Conservation (phyloP, 2,797 vertebrate species). For the Micropoecilia bifurca region DNA sequence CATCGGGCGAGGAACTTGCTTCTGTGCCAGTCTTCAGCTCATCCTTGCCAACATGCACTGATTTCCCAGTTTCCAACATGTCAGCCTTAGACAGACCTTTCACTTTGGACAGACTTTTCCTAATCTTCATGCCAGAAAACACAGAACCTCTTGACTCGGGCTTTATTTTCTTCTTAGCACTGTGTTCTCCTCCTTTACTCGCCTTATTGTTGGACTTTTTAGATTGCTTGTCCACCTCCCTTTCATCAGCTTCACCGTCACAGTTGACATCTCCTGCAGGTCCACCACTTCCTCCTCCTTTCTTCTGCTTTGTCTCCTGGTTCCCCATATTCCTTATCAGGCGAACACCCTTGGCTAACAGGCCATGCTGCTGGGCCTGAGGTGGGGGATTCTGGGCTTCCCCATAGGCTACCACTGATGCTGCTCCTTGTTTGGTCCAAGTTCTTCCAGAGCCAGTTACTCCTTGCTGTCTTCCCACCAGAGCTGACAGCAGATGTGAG, state of each 20-base stretch:
- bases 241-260: conserved; percentile 76
- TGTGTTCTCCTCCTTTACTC: conserved; percentile 80
- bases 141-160: conserved; percentile 88
- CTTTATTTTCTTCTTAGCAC: conserved; percentile 86
- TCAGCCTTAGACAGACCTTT: conserved; percentile 87
- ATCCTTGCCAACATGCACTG: conserved; percentile 70
- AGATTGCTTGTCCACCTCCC: conserved; percentile 87
- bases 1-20: conserved; percentile 81
- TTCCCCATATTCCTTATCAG: conserved; percentile 90
- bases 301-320: conserved; percentile 92
- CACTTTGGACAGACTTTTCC: conserved; percentile 87
- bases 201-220: conserved; percentile 84
- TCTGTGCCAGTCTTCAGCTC: conserved; percentile 79
- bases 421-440: conserved; percentile 46
- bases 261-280: conserved; percentile 77
- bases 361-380: conserved; percentile 83
- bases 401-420: conserved; percentile 36
- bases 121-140: conserved; percentile 92
- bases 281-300: conserved; percentile 80
- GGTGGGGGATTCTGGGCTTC: conserved; percentile 57
- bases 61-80: conserved; percentile 78
- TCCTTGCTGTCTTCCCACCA: conserved; percentile 59
- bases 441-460: conserved; percentile 48
- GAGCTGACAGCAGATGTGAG: conserved; percentile 71
- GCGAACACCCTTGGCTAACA: conserved; percentile 79